Evolutionary conservation across 2,888 invertebrate species (phyloP), one percentile per base, ranked within the genome.

Genomic region (Nesidiocoris tenuis): DNA sequence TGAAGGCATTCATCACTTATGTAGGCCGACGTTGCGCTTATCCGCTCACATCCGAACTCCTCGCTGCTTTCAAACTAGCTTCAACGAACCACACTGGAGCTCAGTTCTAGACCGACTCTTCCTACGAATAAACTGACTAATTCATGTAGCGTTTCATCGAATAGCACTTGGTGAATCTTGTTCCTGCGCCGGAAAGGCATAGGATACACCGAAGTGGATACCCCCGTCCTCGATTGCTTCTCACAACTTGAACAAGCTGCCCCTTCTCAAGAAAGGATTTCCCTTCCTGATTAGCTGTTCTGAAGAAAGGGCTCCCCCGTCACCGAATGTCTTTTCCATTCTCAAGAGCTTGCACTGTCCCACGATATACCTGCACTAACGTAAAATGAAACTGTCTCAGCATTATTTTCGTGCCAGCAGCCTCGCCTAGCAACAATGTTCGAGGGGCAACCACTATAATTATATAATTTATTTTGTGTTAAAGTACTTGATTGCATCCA

Each of bases 111-210:
- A 39, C 39, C 39, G 39, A 39, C 12, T 39, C n/a, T 39, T 39
- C 39, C 39, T 39, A 16, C 59, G 59, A 25, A 70, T 70, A 59
- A 70, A 70, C 70, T 70, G 57, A 70, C 59, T 70, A 70, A 70
- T 70, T 57, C 70, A 70, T 70, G 59, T 70, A 70, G 24, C 70
- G 57, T 70, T 70, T 70, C 70, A 23, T 70, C 70, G 70, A 59
- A 19, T 23, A 70, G 61, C 70, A 59, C 59, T 24, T n/a, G n/a
- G n/a, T 39, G 39, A 39, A 39, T 3, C 39, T 39, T 12, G 3
- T 7, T 39, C 3, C 39, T 39, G 3, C 12, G 39, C 39, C 12
- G 39, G 3, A 39, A 39, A 39, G 39, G 39, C 39, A 39, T n/a
- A n/a, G 12, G 39, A 39, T 12, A 39, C 39, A 12, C 5, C 12